Conservation (phyloP, 2,113 vertebrate species). For the Callipepla californica region DNA sequence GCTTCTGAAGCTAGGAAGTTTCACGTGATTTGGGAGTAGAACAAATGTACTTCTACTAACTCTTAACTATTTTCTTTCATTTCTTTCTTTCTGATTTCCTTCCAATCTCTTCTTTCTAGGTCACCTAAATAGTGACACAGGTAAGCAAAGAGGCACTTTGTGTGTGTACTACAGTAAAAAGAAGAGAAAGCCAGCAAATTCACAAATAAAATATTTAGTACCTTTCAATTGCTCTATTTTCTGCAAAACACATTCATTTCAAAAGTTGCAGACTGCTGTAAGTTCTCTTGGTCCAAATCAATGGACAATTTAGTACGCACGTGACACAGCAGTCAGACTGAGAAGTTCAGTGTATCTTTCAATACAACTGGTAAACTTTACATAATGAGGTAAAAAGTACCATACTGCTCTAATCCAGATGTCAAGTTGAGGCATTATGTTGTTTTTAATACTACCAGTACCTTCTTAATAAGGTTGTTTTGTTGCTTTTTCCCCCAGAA, state of each 20-base stretch:
- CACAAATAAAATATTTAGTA: background rate
- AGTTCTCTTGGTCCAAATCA: background rate
- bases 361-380: background rate
- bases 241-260: background rate
- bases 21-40: background rate
- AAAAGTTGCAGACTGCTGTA: background rate
- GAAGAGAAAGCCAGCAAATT: background rate
- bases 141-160: constrained; percentile 21
- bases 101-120: background rate
- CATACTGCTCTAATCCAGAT: background rate
- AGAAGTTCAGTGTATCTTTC: background rate
- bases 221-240: background rate
- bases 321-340: background rate
- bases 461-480: background rate
- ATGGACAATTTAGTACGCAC: background rate
- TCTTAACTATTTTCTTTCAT: background rate
- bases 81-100: background rate
- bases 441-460: background rate
- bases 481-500: background rate
- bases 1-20: background rate
- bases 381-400: background rate
- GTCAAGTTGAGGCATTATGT: background rate
- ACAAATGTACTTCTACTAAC: background rate
- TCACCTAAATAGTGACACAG: background rate
- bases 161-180: background rate